Evolutionary conservation across 2,888 invertebrate genomes (phyloP).

Genomic region (Cabera pusaria): DNA sequence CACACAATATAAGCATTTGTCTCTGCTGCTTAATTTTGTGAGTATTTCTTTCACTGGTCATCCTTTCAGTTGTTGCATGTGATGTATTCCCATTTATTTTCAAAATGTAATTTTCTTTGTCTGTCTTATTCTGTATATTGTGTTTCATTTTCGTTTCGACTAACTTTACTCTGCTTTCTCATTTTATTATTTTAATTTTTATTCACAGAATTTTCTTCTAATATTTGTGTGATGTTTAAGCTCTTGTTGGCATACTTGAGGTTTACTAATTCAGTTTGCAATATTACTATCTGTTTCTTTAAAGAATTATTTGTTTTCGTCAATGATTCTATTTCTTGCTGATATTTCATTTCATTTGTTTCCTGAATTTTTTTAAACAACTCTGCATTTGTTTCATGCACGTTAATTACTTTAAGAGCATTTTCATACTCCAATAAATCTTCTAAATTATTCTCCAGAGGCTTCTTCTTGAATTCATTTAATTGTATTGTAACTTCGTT

Average conservation of each 20-base stretch:
- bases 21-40: not conserved
- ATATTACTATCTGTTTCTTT: not conserved
- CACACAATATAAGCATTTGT: not conserved
- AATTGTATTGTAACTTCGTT: not conserved
- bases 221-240: too few species aligned
- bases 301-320: not conserved
- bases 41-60: not conserved
- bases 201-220: not conserved
- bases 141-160: not conserved
- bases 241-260: too few species aligned
- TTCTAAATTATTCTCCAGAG: not conserved
- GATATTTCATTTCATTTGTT: not conserved
- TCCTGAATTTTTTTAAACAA: not conserved
- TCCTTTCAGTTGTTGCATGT: not conserved
- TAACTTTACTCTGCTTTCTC: not conserved
- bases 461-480: not conserved
- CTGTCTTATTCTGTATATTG: not conserved
- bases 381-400: not conserved
- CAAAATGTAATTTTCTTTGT: not conserved
- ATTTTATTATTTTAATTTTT: not conserved
- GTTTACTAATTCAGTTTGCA: not conserved
- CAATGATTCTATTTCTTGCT: not conserved
- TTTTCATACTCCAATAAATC: constrained; percentile 2
- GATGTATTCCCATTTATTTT: not conserved
- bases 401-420: constrained; percentile 1